Base-by-base conservation (phyloP, 2,888 invertebrate genomes). In the Leptopterna dolabrata region DNA sequence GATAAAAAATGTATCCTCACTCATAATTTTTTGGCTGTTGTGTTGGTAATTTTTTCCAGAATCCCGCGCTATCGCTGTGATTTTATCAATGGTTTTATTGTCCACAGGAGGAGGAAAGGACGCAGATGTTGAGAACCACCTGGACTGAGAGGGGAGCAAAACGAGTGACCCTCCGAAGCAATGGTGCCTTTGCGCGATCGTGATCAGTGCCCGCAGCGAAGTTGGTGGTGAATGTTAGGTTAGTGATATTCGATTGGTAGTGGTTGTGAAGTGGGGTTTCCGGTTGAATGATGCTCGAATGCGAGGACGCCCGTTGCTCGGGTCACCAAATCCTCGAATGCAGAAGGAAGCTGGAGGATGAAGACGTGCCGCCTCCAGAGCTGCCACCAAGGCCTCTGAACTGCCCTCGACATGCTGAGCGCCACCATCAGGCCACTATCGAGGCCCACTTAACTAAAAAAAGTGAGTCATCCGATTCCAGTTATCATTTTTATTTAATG, bases 311-410 rank as follows among this genome's bases (percentile, higher is more conserved):
- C 14, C 70, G 87, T 19, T 87, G 87, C 45, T 47, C 73, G 45
- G 85, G 85, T 7, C 87, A 84, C 41, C 87, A 87, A 78, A 87
- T 87, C 41, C 63, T 87, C 30, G 82, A 87, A 30, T 87, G 87
- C 45, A 24, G 87, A 11, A 30, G 87, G 47, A 89, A 89, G 63
- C 82, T 89, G 47, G 88, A 88, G 9, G 89, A 88, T 76, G 89
- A 88, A 19, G 88, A 88, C 36, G 87, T 86, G 27, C 88, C 93
- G 0, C 93, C 93, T 0, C 93, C 93, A 0, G 93, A 93, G 2
- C 91, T 93, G 41, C 93, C 93, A 0, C 93, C 93, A 0, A 91
- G 93, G 0, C 93, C 93, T 0, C 93, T 93, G 0, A 92, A 93
- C 27, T 92, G 92, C 87, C 92, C 92, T 16, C 90, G 92, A 86